Base-by-base conservation (phyloP, 2,113 vertebrate genomes). In the Antennarius striatus region DNA sequence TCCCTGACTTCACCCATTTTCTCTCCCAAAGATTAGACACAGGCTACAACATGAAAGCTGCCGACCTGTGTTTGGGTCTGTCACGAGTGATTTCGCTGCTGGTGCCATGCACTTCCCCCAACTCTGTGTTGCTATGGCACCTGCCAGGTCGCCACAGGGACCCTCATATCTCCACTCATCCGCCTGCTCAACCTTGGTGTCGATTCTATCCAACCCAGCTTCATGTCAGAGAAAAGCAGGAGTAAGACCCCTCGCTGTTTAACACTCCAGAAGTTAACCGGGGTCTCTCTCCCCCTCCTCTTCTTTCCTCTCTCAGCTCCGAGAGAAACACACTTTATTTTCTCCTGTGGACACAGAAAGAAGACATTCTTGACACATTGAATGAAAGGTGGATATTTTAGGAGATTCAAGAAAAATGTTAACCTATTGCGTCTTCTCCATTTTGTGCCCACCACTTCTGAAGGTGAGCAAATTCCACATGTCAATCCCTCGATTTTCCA, bases 91-190 rank as follows among this genome's bases (percentile, higher is more conserved):
- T 88, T 88, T 81, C 61, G 66, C 80, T 80, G 70, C 75, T 48
- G 67, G 74, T 83, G 75, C 70, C 63, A 51, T 50, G 8, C n/a
- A 51, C 10, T 17, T n/a, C 16, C 22, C 22, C 53, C 13, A 59
- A 73, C 82, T 81, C 85, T 87, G 80, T 80, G 89, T 85, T 86
- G 85, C 89, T 83, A 86, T 87, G 82, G 81, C 86, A 84, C 87
- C 87, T 92, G 87, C 82, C 84, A 86, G 84, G 81, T 88, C 86
- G 67, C 88, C 84, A 82, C 81, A 64, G 87, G 84, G 86, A 87
- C 82, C 85, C 80, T 85, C 81, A 79, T 87, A 87, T 90, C 87
- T 84, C 80, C 78, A 82, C 88, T 91, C 87, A 89, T 89, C 86
- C 84, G 79, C 80, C 79, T 59, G 84, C 82, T 89, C 81, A 86